Base-by-base conservation (phyloP, 1,140 invertebrate genomes). In the Macrotrachela quadricornifera region DNA sequence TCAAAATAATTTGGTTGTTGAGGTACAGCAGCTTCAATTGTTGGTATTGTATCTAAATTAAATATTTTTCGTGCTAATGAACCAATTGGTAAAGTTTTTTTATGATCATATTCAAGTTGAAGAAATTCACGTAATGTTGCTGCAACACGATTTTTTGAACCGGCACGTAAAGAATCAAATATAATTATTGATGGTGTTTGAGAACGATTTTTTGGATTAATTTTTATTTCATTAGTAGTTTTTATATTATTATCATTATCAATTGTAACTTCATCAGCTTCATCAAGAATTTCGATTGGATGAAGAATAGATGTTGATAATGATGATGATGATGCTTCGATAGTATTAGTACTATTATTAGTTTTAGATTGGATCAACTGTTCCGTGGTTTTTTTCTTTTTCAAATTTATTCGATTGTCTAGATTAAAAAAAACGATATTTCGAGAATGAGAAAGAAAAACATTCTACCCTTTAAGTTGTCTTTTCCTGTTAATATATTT, bases 1-100 rank as follows among this genome's bases (percentile, higher is more conserved):
- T 97, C 92, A 41, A 81, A 85, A 64, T 81, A 88, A 73, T 96
- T 96, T 55, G 80, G 85, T 73, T 97, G 92, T 64, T 92, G 86
- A 16, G 90, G 90, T 54, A 91, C 83, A 73, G 83, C 84, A 0
- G 83, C 81, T 61, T 76, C 78, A 48, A 78, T 76, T 4, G 85
- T 85, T 46, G 61, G 58, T 37, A 71, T 59, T 13, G 57, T 63
- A 41, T 64, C 62, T 46, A 60, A 61, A 52, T 63, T 54, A 58
- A 63, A 61, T 54, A 57, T 49, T 53, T 62, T 61, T 81, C 76
- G 85, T 74, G 77, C 62, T 71, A 76, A 56, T 16, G 44, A 36
- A 30, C 44, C 72, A 61, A 75, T 77, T 77, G 56, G 71, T 73
- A 60, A 85, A 88, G 6, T 78, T 77, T 61, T 80, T 94, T 88